Conservation (phyloP, 2,888 invertebrate species). For the Beris chalybata region DNA sequence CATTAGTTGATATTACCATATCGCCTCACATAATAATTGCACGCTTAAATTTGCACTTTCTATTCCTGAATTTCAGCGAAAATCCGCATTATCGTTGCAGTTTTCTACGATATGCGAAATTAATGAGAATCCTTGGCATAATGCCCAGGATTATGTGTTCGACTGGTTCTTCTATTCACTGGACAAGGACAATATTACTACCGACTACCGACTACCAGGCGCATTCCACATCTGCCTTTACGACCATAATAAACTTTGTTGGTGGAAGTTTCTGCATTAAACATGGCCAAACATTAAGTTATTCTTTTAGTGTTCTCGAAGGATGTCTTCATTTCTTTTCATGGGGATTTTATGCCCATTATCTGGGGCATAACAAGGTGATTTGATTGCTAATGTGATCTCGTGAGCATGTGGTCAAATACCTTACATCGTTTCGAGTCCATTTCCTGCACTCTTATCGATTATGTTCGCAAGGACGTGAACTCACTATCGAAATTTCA, state of each 20-base stretch:
- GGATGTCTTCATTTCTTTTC: slow-evolving; percentile 44
- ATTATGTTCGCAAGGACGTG: slow-evolving; percentile 5
- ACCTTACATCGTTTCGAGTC: slow-evolving; percentile 30
- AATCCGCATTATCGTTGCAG: too few species aligned
- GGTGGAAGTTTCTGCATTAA: slow-evolving; percentile 43
- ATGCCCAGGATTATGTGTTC: too few species aligned
- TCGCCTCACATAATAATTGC: too few species aligned
- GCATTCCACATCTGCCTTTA: slow-evolving; percentile 17
- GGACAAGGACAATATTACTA: neutral
- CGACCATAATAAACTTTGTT: slow-evolving; percentile 36
- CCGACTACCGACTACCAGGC: neutral
- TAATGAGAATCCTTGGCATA: too few species aligned
- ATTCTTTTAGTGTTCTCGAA: slow-evolving; percentile 44
- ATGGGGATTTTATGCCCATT: slow-evolving; percentile 38
- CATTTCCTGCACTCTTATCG: slow-evolving; percentile 3
- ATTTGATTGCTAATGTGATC: slow-evolving; percentile 45
- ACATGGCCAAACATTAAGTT: slow-evolving; percentile 44
- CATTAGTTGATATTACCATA: too few species aligned
- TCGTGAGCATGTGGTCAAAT: slow-evolving; percentile 38
- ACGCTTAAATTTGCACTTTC: too few species aligned
- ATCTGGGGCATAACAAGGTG: slow-evolving; percentile 41
- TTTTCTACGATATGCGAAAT: too few species aligned
- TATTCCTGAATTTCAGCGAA: too few species aligned
- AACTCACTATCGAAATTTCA: neutral
- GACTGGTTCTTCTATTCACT: neutral